Evolutionary conservation across 2,797 vertebrate species (phyloP), one percentile per base, ranked within the genome.

Genomic region (Enteromius trimaculatus): DNA sequence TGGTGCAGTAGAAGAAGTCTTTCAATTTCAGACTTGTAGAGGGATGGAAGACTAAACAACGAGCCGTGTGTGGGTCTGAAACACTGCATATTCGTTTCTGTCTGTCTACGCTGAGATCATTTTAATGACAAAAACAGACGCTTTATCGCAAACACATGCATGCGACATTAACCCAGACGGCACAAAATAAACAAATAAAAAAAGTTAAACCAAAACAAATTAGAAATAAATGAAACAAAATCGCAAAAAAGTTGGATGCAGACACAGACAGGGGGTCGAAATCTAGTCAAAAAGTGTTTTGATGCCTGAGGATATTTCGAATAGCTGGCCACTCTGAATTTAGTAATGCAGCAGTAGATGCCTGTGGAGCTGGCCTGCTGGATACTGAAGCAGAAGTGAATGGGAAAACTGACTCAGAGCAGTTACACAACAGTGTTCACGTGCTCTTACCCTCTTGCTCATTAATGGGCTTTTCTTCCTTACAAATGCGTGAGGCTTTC

Each of bases 371-470:
- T 71, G 68, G 68, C 13, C 79, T 64, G 31, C 80, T 51, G 55
- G 58, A 72, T 65, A 42, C 26, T 71, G 23, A 74, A 39, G 44
- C 44, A 47, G 37, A 42, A 49, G 10, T 29, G 62, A 68, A 65
- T 70, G 68, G 80, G 51, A 81, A 85, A 81, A 81, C 29, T 74
- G 70, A 76, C 72, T 86, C 69, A 78, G 4, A 84, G 80, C 66
- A 66, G 10, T n/a, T 68, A 66, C 49, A 39, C 58, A 79, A 69
- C 31, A 70, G 49, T 74, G 69, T 60, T 39, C 75, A 81, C 9
- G 58, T 62, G 60, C 70, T 74, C 37, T 51, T 65, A 81, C n/a
- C 9, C 21, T 64, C 68, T 51, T 53, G 31, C 58, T 34, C 34
- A 31, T 74, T 68, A 37, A 80, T 75, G 65, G 72, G 71, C 62